phyloP scores from a whole-genome alignment of 2,113 vertebrate genomes.

The Scatophagus argus region DNA sequence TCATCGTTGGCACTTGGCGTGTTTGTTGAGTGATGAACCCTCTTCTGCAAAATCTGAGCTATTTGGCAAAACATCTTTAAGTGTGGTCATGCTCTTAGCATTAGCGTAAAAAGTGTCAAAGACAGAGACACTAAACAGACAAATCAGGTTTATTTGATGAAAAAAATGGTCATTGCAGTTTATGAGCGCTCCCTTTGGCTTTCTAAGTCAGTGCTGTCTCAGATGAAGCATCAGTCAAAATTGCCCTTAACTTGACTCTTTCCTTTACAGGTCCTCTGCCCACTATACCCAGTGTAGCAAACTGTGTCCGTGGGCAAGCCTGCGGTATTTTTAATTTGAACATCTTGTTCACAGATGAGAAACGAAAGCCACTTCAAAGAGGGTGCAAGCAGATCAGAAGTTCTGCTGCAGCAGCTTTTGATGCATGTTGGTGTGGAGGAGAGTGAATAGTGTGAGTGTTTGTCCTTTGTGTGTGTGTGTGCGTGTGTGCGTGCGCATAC shows the following conservation, averaged over 20 bases:
- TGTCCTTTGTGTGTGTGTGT: background rate
- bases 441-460: background rate
- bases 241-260: slow-evolving; percentile 16
- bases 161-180: background rate
- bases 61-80: background rate
- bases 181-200: background rate
- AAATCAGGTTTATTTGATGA: background rate
- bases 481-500: background rate
- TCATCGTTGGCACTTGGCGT: slow-evolving; percentile 2
- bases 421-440: background rate
- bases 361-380: slow-evolving; percentile 53
- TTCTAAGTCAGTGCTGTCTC: background rate
- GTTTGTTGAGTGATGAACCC: background rate
- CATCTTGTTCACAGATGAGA: slow-evolving; percentile 69
- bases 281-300: slow-evolving; percentile 7
- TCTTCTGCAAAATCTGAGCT: background rate
- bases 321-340: slow-evolving; percentile 60
- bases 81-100: background rate
- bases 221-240: slow-evolving; percentile 3
- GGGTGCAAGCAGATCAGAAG: slow-evolving; percentile 28
- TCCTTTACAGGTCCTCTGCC: slow-evolving; percentile 28
- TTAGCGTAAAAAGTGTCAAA: background rate
- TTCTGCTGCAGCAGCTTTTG: slow-evolving; percentile 27
- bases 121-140: background rate
- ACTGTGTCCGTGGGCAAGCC: slow-evolving; percentile 33